Evolutionary conservation across 2,113 vertebrate species (phyloP), one percentile per base, ranked within the genome.

Genomic region (Datnioides undecimradiatus): DNA sequence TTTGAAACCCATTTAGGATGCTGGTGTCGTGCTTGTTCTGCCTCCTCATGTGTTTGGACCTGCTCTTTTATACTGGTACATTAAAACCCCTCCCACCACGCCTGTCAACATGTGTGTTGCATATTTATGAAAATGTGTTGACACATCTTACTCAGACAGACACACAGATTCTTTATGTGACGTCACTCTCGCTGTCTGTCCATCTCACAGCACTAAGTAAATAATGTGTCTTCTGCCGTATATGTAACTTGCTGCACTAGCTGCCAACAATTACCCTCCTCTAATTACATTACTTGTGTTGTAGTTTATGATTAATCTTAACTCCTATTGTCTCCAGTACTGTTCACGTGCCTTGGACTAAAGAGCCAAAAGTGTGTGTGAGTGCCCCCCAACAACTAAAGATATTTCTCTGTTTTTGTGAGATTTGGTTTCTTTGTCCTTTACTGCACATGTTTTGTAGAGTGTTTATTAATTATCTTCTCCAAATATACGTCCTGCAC

Each of bases 81-180:
- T 52, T 57, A 49, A 45, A 68, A 84, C 79, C 66, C 16, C 69
- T 79, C 43, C 72, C n/a, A n/a, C 62, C 57, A 43, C 3, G 0
- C 41, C 64, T 79, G 68, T 80, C 80, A 73, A 36, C 80, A 65
- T 40, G 43, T 33, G 41, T 0, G 0, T 79, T 62, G 7, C 62
- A 54, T 58, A 17, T 41, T 83, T 66, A 93, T 92, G 90, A 90
- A 87, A 87, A 89, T 65, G 89, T 90, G 90, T 74, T 86, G 90
- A 90, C 89, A 82, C 4, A 41, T 69, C 19, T 63, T 40, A 41
- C 79, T 73, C 76, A 46, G 36, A 74, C 67, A 33, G 34, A 78
- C 82, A 62, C 74, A 81, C 80, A 86, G 57, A 87, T 79, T 89
- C 75, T 38, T 83, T 73, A 33, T 83, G 27, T 59, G n/a, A 57